A percentile compares a stretch with the other conserved stretches of the same genome.
Evolutionary conservation across 2,113 vertebrate genomes (phyloP).

Genomic region (Ictalurus furcatus): DNA sequence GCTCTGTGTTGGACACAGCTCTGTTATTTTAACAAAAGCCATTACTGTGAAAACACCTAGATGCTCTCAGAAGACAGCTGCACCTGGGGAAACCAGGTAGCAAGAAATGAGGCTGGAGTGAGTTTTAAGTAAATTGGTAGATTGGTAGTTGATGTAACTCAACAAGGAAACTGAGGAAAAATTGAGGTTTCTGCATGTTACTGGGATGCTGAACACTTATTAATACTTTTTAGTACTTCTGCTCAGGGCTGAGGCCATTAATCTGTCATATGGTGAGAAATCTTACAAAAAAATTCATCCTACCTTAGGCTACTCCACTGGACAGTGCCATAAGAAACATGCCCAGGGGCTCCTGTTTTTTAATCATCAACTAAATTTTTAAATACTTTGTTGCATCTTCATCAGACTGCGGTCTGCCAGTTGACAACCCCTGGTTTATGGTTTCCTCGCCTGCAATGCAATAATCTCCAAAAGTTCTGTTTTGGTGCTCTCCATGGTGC

Average conservation of each 20-base stretch:
- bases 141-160: too few species aligned
- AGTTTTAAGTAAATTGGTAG: neutral
- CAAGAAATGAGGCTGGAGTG: too few species aligned
- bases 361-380: too few species aligned
- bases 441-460: neutral
- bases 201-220: neutral
- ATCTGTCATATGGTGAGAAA: too few species aligned
- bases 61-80: neutral
- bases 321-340: neutral
- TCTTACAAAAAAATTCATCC: too few species aligned
- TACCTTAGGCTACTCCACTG: too few species aligned
- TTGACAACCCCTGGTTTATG: neutral
- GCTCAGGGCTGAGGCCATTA: neutral
- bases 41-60: neutral
- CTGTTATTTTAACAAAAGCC: neutral
- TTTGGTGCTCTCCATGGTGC: neutral
- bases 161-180: too few species aligned
- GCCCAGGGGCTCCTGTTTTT: neutral
- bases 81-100: neutral
- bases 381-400: too few species aligned
- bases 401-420: neutral
- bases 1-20: too few species aligned
- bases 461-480: neutral
- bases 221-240: neutral
- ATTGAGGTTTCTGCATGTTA: too few species aligned